Evolutionary conservation across 2,113 vertebrate species (phyloP), one percentile per base, ranked within the genome.

Genomic region (Etia nguti): DNA sequence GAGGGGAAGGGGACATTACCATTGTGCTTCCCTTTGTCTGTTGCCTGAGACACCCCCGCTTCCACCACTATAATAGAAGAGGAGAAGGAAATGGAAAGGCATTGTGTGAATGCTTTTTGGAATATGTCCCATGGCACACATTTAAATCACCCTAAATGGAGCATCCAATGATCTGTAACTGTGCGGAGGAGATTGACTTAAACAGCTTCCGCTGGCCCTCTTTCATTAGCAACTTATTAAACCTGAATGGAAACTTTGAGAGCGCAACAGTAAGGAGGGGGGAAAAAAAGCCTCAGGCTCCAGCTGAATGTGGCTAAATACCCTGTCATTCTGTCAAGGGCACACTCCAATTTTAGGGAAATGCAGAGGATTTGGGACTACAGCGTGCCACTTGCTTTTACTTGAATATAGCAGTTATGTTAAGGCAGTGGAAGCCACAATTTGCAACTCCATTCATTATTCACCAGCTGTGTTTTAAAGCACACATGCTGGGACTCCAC

Each of bases 171-270:
- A 90, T 93, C 94, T 92, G 92, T 93, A 90, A 89, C 94, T 85
- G 77, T 73, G 88, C 6, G 43, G 81, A 86, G 43, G 73, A 87
- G 84, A 84, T 86, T 86, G 88, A 80, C 81, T 85, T 83, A 84
- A 92, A 90, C 84, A 56, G 86, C 87, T 90, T 87, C 89, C 26
- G 59, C 68, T 54, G 68, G 77, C 79, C 38, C 82, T 84, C 85
- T 86, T 91, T 92, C 92, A 95, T 95, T 91, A 91, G 84, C 55
- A 93, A 92, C 90, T 89, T 89, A 94, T 92, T 92, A 90, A 92
- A 92, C 86, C 73, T 83, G 80, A 90, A 86, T 88, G 87, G 90
- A 93, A 92, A 91, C 68, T 89, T 10, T 11, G 80, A 86, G 83
- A 83, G 68, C 10, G 87, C 29, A 10, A 68, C 81, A 83, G 75